phyloP scores from a whole-genome alignment of 2,113 vertebrate species.

The Aplodontia rufa region DNA sequence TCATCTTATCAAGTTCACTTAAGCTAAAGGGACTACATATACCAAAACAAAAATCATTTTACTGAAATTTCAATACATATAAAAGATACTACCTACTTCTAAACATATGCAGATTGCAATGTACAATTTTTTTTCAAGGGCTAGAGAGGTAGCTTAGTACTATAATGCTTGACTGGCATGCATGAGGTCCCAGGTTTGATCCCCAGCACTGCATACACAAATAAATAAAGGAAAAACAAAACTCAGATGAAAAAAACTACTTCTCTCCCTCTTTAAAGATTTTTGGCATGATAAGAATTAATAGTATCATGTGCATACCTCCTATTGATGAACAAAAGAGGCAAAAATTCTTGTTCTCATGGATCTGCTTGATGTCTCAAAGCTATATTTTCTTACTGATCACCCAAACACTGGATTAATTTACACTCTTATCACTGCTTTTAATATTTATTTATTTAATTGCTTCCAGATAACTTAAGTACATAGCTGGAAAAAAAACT shows the following conservation, averaged over 20 bases:
- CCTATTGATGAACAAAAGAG: not conserved
- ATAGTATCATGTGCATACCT: not conserved
- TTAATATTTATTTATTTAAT: constrained; percentile 24
- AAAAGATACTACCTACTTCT: not conserved
- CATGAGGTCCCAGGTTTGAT: too few relatives aligned
- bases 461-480: not conserved
- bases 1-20: not conserved
- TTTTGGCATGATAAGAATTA: not conserved
- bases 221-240: too few relatives aligned
- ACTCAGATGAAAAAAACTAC: too few relatives aligned
- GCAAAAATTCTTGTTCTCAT: not conserved
- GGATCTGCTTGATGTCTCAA: not conserved
- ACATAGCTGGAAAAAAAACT: not conserved
- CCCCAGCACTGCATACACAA: too few relatives aligned
- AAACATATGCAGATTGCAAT: not conserved
- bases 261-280: too few relatives aligned
- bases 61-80: not conserved
- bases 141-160: too few relatives aligned
- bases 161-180: too few relatives aligned
- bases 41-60: not conserved
- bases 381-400: constrained; percentile 5
- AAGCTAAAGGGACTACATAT: not conserved
- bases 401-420: not conserved
- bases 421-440: constrained; percentile 3
- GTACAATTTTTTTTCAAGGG: not conserved